Base-by-base conservation (phyloP, 2,113 vertebrate genomes). In the Bolborhynchus lineola region DNA sequence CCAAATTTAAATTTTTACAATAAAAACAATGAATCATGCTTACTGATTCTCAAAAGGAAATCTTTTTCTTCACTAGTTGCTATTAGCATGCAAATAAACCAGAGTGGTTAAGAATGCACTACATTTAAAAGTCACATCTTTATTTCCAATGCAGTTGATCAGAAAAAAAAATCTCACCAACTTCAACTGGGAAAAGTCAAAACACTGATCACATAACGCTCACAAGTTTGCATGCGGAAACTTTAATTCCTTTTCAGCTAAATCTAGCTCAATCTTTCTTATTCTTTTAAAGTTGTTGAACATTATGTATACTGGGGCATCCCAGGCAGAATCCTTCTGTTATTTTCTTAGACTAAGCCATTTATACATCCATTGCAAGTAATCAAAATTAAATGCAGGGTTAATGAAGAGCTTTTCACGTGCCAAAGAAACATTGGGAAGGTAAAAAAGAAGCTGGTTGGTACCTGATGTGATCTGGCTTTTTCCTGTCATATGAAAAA, bases 401-500 rank as follows among this genome's bases (percentile, higher is more conserved):
- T 98, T 98, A 98, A 98, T 98, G 50, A 90, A 95, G 97, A 97
- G 95, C 96, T 97, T 97, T 93, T 96, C 70, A 96, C 97, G 96
- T 98, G 98, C 98, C 97, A 97, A 96, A 96, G 96, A 97, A 97
- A 97, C 69, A 97, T 25, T 84, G 97, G 95, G 94, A 97, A 97
- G 91, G 92, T 63, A 96, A 93, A 97, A 98, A 98, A 97, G 90
- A 98, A 98, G 97, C 97, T 97, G 97, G 67, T 97, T 97, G 97
- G 98, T 99, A 99, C 98, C 98, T 99, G 98, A 98, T 98, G 97
- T 98, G 98, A 98, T 98, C 98, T 96, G 98, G 98, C 97, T 98
- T 98, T 98, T 98, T 99, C 98, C 98, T 98, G 98, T 98, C 98
- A 97, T 97, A 96, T 98, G 98, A 98, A 98, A 98, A 98, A 98